Conservation (phyloP, 2,113 vertebrate genomes). For the Echinops telfairi region DNA sequence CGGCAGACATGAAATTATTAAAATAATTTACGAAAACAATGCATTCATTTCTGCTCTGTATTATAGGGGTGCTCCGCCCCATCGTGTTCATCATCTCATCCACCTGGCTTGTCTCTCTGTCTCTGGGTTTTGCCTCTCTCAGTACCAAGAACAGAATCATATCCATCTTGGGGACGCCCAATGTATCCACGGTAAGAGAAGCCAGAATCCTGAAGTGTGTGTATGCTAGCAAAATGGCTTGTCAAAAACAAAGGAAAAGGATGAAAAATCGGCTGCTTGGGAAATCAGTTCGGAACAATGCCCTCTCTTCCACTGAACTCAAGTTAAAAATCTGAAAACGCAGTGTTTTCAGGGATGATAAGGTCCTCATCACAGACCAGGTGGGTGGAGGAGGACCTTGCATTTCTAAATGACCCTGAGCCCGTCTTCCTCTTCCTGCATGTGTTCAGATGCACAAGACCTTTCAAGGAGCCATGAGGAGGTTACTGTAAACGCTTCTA, state of each 20-base stretch:
- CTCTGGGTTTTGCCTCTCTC: no score
- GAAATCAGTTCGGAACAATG: conserved; percentile 17
- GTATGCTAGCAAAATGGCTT: background rate
- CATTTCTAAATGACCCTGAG: background rate
- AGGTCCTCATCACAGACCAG: background rate
- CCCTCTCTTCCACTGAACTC: background rate
- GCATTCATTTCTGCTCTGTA: background rate
- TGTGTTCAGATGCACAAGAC: accelerated
- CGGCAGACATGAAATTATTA: background rate
- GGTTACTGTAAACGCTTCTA: background rate
- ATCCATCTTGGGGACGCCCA: background rate
- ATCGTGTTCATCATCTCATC: accelerated
- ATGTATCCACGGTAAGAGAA: background rate
- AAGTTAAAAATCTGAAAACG: conserved; percentile 31
- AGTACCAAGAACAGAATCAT: background rate
- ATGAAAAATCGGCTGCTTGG: background rate
- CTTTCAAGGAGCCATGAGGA: accelerated
- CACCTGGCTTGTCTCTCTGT: no score
- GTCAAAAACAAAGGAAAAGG: background rate
- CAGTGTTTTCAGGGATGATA: background rate
- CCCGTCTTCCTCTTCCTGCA: background rate
- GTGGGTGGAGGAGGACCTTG: background rate
- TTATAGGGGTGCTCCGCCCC: background rate
- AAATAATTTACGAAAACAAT: background rate
- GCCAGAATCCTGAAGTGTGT: background rate